Base-by-base conservation (phyloP, 2,888 invertebrate genomes). In the Hirtodrosophila histrioides region DNA sequence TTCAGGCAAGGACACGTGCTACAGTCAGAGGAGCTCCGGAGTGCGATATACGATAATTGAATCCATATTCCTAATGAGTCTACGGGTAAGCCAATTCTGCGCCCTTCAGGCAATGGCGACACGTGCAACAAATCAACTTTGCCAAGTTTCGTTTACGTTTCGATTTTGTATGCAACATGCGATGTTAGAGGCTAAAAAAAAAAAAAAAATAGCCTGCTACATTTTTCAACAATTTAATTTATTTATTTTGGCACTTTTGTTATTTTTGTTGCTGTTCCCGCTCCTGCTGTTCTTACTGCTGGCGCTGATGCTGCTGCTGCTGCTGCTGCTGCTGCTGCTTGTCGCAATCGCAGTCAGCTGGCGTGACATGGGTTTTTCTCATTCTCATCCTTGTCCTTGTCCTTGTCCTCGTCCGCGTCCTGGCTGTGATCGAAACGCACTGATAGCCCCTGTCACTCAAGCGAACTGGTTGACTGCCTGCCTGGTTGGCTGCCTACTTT, bases 151-250 rank as follows among this genome's bases (percentile, higher is more conserved):
- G 9, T 35, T 54, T 50, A 50, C 27, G 17, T 50, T 63, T 85
- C 76, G 60, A 79, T 78, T 80, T 78, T 46, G 81, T 75, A 75
- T 85, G 78, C 78, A 75, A 69, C 76, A 72, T 66, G 77, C 69
- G 53, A 67, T 69, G 62, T 67, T 75, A 43, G 58, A 31, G 37
- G 29, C 39, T 31, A n/a, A 23, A 40, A 31, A 37, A 37, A 17
- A 12, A 27, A 29, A 9, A 39, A 12, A 11, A 56, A 48, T 66
- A 85, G 67, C 79, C 72, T 78, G 72, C 79, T 65, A 82, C 79
- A 78, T 83, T 83, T 81, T 81, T 70, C 64, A 83, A 86, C 86
- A 86, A 76, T 81, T 81, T 81, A 79, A 86, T 81, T 83, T 81
- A 81, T 81, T 86, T 81, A 86, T 86, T 83, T 86, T 79, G 85